A percentile compares a stretch with the other conserved stretches of the same genome.
phyloP scores from a whole-genome alignment of 2,113 vertebrate genomes.

The Callaeas wilsoni region DNA sequence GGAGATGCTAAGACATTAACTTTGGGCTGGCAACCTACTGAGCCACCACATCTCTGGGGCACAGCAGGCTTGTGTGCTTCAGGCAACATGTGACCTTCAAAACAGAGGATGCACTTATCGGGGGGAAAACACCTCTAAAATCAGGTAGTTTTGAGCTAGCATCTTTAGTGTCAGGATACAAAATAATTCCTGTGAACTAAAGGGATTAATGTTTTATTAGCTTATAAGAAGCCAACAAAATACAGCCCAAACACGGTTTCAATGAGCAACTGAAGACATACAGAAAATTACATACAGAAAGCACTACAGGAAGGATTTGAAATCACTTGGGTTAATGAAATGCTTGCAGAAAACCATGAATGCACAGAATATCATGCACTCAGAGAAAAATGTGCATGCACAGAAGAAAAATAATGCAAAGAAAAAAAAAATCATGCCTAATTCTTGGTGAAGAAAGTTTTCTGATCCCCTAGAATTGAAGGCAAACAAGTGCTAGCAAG shows the following conservation, averaged over 20 bases:
- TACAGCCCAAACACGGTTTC: not conserved
- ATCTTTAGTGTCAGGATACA: not conserved
- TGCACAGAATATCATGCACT: not conserved
- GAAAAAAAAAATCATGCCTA: not conserved
- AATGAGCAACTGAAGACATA: not conserved
- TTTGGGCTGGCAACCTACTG: not conserved
- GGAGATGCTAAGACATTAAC: not conserved
- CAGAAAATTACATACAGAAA: not conserved
- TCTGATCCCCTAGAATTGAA: not conserved
- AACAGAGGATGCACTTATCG: not conserved
- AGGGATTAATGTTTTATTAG: not conserved
- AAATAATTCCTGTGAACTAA: not conserved
- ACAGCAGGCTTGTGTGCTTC: not conserved
- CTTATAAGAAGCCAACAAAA: not conserved
- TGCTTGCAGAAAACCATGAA: not conserved
- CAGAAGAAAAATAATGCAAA: not conserved
- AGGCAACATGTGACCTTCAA: not conserved
- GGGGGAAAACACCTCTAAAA: not conserved
- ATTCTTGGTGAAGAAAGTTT: not conserved
- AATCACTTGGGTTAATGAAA: not conserved
- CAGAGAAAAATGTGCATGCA: not conserved
- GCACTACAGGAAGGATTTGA: not conserved
- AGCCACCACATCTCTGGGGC: not conserved
- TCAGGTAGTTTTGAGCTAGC: not conserved
- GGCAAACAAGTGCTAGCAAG: not conserved